These are phyloP conservation scores for Danaus chrysippus DNA, from an alignment of 2,888 invertebrate genomes.

Conservation along the genomic window DNA sequence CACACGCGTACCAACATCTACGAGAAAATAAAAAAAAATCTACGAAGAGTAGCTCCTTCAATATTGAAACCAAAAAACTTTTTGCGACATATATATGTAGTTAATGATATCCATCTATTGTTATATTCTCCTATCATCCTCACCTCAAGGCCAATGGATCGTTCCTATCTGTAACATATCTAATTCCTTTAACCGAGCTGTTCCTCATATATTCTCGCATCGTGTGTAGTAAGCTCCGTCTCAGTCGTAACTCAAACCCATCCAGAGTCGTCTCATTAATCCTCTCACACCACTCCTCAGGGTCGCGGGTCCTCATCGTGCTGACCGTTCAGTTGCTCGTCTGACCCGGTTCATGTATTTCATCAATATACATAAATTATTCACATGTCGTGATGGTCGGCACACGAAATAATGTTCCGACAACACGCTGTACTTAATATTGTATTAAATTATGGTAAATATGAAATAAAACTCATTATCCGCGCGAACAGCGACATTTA, in stretches of 20 bases:
- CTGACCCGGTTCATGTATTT: not conserved
- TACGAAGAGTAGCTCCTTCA: too few relatives aligned
- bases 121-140: not conserved
- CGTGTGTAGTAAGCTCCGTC: constrained; percentile 36
- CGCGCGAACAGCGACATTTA: too few relatives aligned
- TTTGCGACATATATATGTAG: too few relatives aligned
- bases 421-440: too few relatives aligned
- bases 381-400: too few relatives aligned
- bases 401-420: too few relatives aligned
- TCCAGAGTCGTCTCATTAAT: constrained; percentile 20
- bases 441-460: too few relatives aligned
- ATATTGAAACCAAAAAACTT: too few relatives aligned
- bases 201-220: constrained; percentile 33
- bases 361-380: too few relatives aligned
- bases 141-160: constrained; percentile 19
- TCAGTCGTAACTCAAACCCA: constrained; percentile 33
- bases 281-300: constrained; percentile 35
- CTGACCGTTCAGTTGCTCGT: not conserved
- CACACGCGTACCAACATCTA: constrained; percentile 24
- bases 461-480: too few relatives aligned
- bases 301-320: constrained; percentile 44
- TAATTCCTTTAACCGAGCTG: constrained; percentile 27
- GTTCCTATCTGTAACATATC: constrained; percentile 10
- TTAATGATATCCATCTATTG: too few relatives aligned
- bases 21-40: too few relatives aligned